Conservation (phyloP, 2,113 vertebrate genomes). For the Burhinus bistriatus region DNA sequence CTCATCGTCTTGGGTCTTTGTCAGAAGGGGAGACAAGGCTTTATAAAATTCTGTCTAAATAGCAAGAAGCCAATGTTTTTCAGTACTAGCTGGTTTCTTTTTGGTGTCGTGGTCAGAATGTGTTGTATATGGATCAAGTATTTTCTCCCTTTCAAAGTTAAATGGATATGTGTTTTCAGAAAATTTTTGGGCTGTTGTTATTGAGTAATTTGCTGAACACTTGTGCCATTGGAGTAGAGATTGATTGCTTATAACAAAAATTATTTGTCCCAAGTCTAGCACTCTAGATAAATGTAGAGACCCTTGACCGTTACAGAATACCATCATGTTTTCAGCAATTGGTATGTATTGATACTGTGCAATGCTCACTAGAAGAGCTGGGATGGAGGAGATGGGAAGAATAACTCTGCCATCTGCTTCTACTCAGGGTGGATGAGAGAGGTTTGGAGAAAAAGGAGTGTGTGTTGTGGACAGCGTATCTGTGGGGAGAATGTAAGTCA, state of each 20-base stretch:
- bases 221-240: neutral
- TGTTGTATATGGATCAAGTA: neutral
- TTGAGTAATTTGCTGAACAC: neutral
- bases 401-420: neutral
- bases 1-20: neutral
- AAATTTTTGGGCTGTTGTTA: neutral
- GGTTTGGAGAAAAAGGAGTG: neutral
- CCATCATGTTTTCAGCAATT: neutral
- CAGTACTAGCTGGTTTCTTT: neutral
- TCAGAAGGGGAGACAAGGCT: neutral
- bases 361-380: neutral
- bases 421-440: neutral
- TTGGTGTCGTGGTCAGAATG: neutral
- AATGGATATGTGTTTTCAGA: neutral
- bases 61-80: neutral
- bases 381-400: neutral
- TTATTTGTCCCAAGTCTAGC: neutral
- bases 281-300: neutral
- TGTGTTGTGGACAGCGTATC: neutral
- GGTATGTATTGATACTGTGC: neutral
- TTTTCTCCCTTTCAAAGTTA: neutral
- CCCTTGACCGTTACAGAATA: neutral
- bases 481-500: neutral
- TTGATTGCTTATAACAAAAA: neutral
- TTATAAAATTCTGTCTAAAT: neutral